phyloP scores from a whole-genome alignment of 1,140 invertebrate genomes.

The Listronotus oregonensis region DNA sequence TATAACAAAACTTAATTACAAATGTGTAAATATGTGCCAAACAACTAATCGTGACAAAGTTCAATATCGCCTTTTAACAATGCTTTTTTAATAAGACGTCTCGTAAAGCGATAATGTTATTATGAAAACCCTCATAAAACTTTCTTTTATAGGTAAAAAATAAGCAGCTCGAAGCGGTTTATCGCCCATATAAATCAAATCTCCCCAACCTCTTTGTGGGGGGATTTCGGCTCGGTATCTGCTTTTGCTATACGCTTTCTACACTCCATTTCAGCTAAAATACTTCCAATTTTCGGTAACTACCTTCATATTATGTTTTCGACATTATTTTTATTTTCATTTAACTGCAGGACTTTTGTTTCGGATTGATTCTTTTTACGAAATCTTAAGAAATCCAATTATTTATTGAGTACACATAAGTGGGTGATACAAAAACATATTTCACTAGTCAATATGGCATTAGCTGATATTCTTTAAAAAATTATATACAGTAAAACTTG shows the following conservation, averaged over 20 bases:
- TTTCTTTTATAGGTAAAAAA: constrained; percentile 28
- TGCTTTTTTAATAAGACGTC: constrained; percentile 26
- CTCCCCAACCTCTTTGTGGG: constrained; percentile 13
- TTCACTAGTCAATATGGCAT: no score
- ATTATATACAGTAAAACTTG: no score
- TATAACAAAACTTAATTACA: no score
- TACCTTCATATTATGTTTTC: constrained; percentile 22
- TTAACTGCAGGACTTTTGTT: constrained; percentile 10
- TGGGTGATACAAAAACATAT: no score
- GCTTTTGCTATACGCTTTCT: constrained; percentile 16
- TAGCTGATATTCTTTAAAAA: no score
- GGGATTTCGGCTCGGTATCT: constrained; percentile 22
- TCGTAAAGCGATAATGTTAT: constrained; percentile 32
- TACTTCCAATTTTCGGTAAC: constrained; percentile 32
- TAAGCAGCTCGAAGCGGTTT: constrained; percentile 25
- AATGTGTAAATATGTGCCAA: constrained; percentile 2
- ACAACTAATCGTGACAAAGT: constrained; percentile 16
- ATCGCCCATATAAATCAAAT: constrained; percentile 27
- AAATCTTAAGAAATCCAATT: no score
- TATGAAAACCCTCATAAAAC: constrained; percentile 23
- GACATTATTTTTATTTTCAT: constrained; percentile 26
- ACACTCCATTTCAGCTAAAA: constrained; percentile 27
- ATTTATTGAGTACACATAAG: no score
- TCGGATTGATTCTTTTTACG: no score
- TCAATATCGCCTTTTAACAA: constrained; percentile 14